phyloP scores from a whole-genome alignment of 2,888 invertebrate genomes.

The Allacma fusca region DNA sequence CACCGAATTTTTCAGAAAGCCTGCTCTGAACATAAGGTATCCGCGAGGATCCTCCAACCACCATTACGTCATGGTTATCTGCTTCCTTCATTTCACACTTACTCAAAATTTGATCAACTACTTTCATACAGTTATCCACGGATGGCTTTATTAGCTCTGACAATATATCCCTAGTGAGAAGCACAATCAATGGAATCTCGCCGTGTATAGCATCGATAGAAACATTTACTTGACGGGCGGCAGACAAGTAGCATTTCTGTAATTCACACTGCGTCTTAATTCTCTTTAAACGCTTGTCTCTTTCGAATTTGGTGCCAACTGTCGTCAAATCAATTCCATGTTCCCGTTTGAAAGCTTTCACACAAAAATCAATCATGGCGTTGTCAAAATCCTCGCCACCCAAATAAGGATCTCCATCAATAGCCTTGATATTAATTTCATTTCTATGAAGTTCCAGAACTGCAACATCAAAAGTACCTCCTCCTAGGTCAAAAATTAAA shows the following conservation, averaged over 20 bases:
- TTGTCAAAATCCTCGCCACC: slow-evolving; percentile 48
- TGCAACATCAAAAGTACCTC: slow-evolving; percentile 54
- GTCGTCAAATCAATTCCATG: slow-evolving; percentile 28
- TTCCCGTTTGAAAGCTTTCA: slow-evolving; percentile 34
- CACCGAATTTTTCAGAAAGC: neutral
- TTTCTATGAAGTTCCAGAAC: slow-evolving; percentile 26
- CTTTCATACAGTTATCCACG: neutral
- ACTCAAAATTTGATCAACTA: neutral
- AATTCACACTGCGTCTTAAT: slow-evolving; percentile 43
- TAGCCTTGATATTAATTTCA: slow-evolving; percentile 29
- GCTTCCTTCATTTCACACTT: neutral
- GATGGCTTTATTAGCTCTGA: neutral
- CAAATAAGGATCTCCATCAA: slow-evolving; percentile 41
- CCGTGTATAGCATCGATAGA: slow-evolving; percentile 23
- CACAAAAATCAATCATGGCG: slow-evolving; percentile 63
- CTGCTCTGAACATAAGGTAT: neutral
- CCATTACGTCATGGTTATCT: neutral
- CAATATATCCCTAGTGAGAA: neutral
- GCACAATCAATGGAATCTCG: neutral
- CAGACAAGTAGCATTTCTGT: slow-evolving; percentile 38
- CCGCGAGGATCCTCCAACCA: neutral
- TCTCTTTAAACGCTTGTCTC: slow-evolving; percentile 7
- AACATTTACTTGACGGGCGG: neutral
- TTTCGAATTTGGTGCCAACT: neutral
- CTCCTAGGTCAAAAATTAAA: slow-evolving; percentile 48